Percentiles rank a stretch among this genome's conserved stretches.
These are phyloP conservation scores for Catocala sponsa DNA, from an alignment of 2,888 invertebrate species.

Conservation along the genomic window DNA sequence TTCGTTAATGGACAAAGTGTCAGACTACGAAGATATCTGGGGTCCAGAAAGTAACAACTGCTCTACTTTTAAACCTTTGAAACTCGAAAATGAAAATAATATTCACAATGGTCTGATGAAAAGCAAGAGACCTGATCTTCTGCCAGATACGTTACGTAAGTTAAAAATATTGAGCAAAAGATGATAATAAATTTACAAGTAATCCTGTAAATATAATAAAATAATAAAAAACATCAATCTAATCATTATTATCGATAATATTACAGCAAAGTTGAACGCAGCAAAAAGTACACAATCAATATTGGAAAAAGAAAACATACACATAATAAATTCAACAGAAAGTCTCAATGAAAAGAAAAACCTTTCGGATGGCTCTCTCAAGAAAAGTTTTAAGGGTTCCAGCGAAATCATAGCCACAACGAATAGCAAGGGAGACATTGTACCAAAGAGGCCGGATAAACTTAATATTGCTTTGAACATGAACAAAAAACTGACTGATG, in stretches of 20 bases:
- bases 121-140: constrained; percentile 88
- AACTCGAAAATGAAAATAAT: constrained; percentile 75
- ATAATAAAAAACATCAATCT: neutral
- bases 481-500: constrained; percentile 84
- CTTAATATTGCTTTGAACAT: constrained; percentile 81
- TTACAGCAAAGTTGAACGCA: constrained; percentile 79
- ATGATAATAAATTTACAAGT: too few relatives aligned
- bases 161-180: constrained; percentile 21
- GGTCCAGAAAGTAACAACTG: constrained; percentile 89
- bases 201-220: neutral
- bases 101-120: constrained; percentile 85
- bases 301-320: constrained; percentile 81
- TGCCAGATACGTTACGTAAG: constrained; percentile 89
- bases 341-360: constrained; percentile 79
- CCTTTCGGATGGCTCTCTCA: constrained; percentile 74
- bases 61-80: constrained; percentile 82
- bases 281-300: constrained; percentile 84
- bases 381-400: constrained; percentile 77
- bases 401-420: constrained; percentile 83
- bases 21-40: constrained; percentile 99
- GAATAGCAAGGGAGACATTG: constrained; percentile 82
- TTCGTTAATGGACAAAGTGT: constrained; percentile 96
- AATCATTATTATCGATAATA: neutral
- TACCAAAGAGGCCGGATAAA: constrained; percentile 85
- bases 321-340: constrained; percentile 77